Evolutionary conservation across 2,888 invertebrate species (phyloP), one percentile per base, ranked within the genome.

Genomic region (Sylvicola cinctus): DNA sequence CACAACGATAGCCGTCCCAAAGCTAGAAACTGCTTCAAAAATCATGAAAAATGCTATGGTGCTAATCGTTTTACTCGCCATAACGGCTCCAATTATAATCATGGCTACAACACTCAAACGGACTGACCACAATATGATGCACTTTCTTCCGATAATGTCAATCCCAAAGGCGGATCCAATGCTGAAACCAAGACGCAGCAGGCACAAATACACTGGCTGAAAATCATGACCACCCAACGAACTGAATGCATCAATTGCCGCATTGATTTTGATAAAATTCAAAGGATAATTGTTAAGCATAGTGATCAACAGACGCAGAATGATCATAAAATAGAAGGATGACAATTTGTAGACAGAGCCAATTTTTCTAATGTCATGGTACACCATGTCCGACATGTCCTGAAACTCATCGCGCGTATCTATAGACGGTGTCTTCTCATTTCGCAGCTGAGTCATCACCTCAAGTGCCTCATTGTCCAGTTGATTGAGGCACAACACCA

Each of bases 381-480:
- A 16, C 6, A 33, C 33, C 26, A 27, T 33, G 2, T 26, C 15
- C 8, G 13, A 15, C n/a, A 33, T n/a, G n/a, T 14, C 14, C 5
- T 33, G 27, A n/a, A 33, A 33, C 11, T 33, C 27, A 3, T 25
- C n/a, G 15, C 33, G 33, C n/a, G 23, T 27, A 15, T 13, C 33
- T n/a, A 4, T 3, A 15, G 33, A 26, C 10, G 27, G 12, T 6
- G 14, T 10, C 11, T 16, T 13, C 14, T 5, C 33, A 33, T 33
- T 33, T 6, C 23, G 17, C 10, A 33, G 16, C 11, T 26, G 26
- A 3, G 27, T 14, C 5, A 33, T 5, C n/a, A 13, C 14, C 10
- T 33, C 33, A 4, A 27, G 8, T 11, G 26, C 26, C 3, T 33
- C 33, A n/a, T 14, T 26, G 15, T 33, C 33, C 11, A 27, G 12